Evolutionary conservation across 2,113 vertebrate genomes (phyloP), one percentile per base, ranked within the genome.

Genomic region (Aspiorhynchus laticeps): DNA sequence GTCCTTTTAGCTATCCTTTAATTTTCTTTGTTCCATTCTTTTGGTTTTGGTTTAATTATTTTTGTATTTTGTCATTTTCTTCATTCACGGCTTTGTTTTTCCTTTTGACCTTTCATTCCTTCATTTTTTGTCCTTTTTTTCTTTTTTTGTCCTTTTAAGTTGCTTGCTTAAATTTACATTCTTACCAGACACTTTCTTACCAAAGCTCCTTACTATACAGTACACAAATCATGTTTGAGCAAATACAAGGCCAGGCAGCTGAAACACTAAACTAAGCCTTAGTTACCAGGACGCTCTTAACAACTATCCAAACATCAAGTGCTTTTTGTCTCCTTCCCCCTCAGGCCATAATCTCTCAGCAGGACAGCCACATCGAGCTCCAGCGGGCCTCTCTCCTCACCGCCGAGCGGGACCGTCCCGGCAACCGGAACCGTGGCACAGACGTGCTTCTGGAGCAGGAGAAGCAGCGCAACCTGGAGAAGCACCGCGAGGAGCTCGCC

Each of bases 401-500:
- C 0, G 43, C 91, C 0, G 97, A 97, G 91, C 95, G 94, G 0
- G 96, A 97, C 88, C 95, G 95, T 48, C 92, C 96, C 19, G 94
- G 96, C 1, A 93, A 96, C 26, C 96, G 97, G 24, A 92, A 95
- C 86, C 94, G 96, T 0, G 97, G 96, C 4, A 97, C 80, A 0
- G 85, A 95, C 10, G 92, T 96, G 73, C 95, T 99, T 43, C 96
- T 98, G 77, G 98, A 99, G 93, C 98, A 98, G 94, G 98, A 99
- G 93, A 97, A 98, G 73, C 97, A 98, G 89, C 88, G 98, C 5
- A 98, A 97, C 90, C 95, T 99, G 0, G 98, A 98, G 75, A 97
- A 98, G 90, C 98, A 99, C 91, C 95, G 97, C 2, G 98, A 99
- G 79, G 98, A 99, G 78, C 92, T 97, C 84, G 97, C 94, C n/a